Evolutionary conservation across 2,797 vertebrate genomes (phyloP), one percentile per base, ranked within the genome.

Genomic region (Dermochelys coriacea): DNA sequence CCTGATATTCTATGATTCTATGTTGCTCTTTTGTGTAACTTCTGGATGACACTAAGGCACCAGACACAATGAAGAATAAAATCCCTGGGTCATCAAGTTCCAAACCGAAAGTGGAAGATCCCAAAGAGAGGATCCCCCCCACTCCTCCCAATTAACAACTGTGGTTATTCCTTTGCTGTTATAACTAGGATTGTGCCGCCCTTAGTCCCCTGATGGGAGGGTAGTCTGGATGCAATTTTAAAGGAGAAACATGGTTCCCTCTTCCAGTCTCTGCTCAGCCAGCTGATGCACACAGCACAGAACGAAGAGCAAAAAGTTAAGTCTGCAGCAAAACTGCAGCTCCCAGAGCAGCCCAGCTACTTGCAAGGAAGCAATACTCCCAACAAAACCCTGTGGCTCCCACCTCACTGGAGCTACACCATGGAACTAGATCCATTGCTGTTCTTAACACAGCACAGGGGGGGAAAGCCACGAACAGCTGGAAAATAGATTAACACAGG

Each of bases 181-280:
- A 31, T 57, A 74, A 23, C 5, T 23, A 59, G 29, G 90, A 61
- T 6, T 0, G 23, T 68, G 23, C 10, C 57, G 84, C 27, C 31
- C 51, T 88, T 57, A 77, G 77, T 2, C 12, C 71, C 23, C 45
- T 11, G 64, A 7, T 7, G 71, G 18, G 27, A 75, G 50, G 23
- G n/a, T 51, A 45, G 59, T 1, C n/a, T 25, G 87, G 34, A 47
- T 0, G 0, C 51, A 5, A n/a, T 34, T 45, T 31, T 16, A 0
- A 41, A 29, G 31, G 79, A 2, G 79, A 23, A 5, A 49, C 52
- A 5, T 21, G 45, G 49, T 16, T 45, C 14, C 31, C n/a, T 51
- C 64, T 9, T 68, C 34, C 37, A 57, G 37, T 52, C 25, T 31
- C 10, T 75, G 12, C 68, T 37, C 59, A 49, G 82, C 14, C 31